Evolutionary conservation across 2,888 invertebrate genomes (phyloP), one percentile per base, ranked within the genome.

Genomic region (Nemotelus nigrinus): DNA sequence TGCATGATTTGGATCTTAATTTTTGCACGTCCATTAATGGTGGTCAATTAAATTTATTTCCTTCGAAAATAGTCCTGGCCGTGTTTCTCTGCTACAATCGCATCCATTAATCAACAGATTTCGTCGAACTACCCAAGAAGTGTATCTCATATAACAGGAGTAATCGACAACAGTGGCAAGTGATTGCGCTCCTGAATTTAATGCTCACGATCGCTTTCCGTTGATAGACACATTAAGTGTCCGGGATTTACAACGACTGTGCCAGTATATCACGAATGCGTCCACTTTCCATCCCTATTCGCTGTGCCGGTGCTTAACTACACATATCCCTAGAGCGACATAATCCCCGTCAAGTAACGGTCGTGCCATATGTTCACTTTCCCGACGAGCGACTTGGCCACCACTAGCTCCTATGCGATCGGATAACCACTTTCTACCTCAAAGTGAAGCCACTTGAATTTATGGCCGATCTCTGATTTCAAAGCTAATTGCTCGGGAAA

Each of bases 401-500:
- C 74, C 74, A 63, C 74, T 74, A 76, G 64, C 55, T 76, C 55
- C 75, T 43, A 75, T 63, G 58, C 63, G 50, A 75, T 63, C 64
- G 75, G 43, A 63, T 64, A 75, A 50, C 65, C 76, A 76, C 65
- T 76, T 76, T 65, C 53, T 53, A 48, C 47, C 65, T 75, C 57
- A 47, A 55, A 77, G 77, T 70, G 68, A 55, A 72, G 67, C 77
- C 79, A 77, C 79, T 79, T 77, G 76, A 77, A 77, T 78, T 79
- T 79, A 79, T 72, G 79, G 47, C 60, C 64, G 77, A 79, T 77
- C 79, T 79, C 79, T 79, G 79, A 77, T 79, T 79, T 79, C 79
- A 77, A 76, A 79, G 79, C 79, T 79, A 79, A 79, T 79, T 79
- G 79, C 79, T 79, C 60, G 72, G 76, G 76, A 79, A 77, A 77